These are phyloP conservation scores for Gavialis gangeticus DNA, from an alignment of 2,113 vertebrate species.

Conservation along the genomic window DNA sequence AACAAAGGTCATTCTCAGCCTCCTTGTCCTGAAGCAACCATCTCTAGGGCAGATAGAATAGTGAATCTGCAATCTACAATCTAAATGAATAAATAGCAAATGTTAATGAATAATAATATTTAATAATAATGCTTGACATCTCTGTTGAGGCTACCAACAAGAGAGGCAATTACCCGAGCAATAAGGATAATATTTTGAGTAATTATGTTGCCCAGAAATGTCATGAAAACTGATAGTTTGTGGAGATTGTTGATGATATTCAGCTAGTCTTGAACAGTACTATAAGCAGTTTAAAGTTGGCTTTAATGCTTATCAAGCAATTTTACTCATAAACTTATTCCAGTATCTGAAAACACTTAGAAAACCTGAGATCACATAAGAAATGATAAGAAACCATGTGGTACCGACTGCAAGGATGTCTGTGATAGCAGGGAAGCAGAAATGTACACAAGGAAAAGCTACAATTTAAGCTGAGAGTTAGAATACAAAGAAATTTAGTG, in stretches of 20 bases:
- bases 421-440: neutral
- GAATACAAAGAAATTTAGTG: neutral
- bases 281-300: neutral
- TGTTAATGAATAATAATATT: neutral
- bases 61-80: too few species aligned
- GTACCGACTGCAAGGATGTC: neutral
- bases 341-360: neutral
- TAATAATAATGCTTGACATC: neutral
- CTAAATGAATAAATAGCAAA: neutral
- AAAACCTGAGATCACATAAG: neutral
- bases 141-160: neutral
- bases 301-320: neutral
- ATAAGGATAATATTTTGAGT: neutral
- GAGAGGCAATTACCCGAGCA: neutral
- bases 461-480: neutral
- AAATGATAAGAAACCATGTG: neutral
- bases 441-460: neutral
- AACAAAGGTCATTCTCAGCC: neutral
- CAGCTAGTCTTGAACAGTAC: neutral
- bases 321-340: neutral
- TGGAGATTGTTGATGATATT: neutral
- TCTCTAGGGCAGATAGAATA: neutral
- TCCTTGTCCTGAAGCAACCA: neutral
- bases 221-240: neutral
- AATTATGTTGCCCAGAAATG: neutral